Conservation (phyloP, 2,888 invertebrate species). For the Andrena bucephala region DNA sequence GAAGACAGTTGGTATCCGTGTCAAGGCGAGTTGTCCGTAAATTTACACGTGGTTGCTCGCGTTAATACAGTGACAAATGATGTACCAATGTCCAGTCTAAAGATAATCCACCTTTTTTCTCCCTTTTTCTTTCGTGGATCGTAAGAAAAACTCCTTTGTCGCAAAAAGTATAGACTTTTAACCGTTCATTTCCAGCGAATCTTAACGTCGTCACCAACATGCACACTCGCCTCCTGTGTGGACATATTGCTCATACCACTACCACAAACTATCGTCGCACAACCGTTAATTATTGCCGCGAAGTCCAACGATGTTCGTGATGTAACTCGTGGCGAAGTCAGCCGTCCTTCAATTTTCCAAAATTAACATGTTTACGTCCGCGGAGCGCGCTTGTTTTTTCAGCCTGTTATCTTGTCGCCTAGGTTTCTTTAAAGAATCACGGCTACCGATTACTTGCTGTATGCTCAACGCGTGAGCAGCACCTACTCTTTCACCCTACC, state of each 20-base stretch:
- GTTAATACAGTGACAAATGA: neutral
- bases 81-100: neutral
- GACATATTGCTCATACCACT: neutral
- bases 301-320: conserved; percentile 10
- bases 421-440: neutral
- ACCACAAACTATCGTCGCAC: conserved; percentile 36
- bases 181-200: neutral
- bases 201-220: conserved; percentile 2
- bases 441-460: neutral
- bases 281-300: conserved; percentile 54
- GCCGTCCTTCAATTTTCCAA: conserved; percentile 3
- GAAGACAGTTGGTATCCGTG: conserved; percentile 14
- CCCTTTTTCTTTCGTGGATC: neutral
- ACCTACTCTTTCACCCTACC: neutral
- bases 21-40: conserved; percentile 37
- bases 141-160: neutral
- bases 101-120: neutral
- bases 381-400: conserved; percentile 4
- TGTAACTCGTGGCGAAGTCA: conserved; percentile 10
- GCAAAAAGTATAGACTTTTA: neutral
- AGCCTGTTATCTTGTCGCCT: conserved; percentile 18
- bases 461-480: too few relatives aligned
- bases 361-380: neutral
- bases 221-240: neutral
- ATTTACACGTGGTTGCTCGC: conserved; percentile 5